Base-by-base conservation (phyloP, 2,888 invertebrate species). In the Electrophaes corylata region DNA sequence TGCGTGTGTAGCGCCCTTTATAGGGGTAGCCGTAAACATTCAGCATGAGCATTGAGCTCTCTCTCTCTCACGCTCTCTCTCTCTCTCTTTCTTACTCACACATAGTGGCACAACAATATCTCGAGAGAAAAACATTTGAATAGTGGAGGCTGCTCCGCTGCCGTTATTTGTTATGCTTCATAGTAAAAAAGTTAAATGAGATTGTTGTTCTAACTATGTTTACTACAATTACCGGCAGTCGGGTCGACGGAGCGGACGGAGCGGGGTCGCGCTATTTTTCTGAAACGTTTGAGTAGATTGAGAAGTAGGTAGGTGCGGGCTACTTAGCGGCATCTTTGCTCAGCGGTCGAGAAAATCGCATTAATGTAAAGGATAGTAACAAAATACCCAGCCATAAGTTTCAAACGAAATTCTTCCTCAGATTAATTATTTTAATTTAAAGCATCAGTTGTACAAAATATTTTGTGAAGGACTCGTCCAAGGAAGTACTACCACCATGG, bases 131-230 rank as follows among this genome's bases (percentile, higher is more conserved):
- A 48, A 50, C 47, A 44, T 10, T 26, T 33, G 12, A 16, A 47
- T 48, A 54, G 48, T 51, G 31, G 57, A 62, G 40, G 8, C 37
- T 23, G 29, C 51, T 40, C 49, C 18, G 41, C 40, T 14, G 31
- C 26, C 52, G 40, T 37, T 49, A 50, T 59, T 59, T 60, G 50
- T 43, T 49, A 23, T 37, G 39, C 26, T 47, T 47, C 19, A 29
- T 50, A 59, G 54, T 46, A 54, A 62, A 55, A 61, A 53, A 59
- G 44, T 55, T 55, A 31, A 57, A 60, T 54, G 41, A 57, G 57
- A 52, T 52, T 40, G 44, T 49, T 41, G 41, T 47, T 46, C 11
- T 33, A 20, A 52, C 57, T 31, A 39, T 53, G 47, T 57, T 53
- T 33, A 47, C 52, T 39, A 41, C 62, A 46, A 53, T 37, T 35